Evolutionary conservation across 2,888 invertebrate species (phyloP).

Genomic region (Drosophila fungiperda): DNA sequence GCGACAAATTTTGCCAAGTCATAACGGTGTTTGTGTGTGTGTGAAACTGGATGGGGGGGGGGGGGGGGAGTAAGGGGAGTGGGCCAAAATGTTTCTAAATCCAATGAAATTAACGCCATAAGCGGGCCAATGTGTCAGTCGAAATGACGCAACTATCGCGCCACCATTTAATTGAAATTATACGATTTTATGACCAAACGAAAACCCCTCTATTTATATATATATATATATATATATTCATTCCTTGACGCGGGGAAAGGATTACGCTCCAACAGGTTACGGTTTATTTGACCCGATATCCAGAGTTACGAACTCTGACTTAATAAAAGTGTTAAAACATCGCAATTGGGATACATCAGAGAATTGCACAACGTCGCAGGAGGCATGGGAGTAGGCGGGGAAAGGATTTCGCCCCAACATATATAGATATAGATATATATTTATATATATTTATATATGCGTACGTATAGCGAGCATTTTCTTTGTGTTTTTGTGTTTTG

Average conservation of each 20-base stretch:
- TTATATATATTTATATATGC: background rate
- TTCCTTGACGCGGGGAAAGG: too few relatives aligned
- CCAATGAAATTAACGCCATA: slow-evolving; percentile 22
- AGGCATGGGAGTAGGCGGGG: too few relatives aligned
- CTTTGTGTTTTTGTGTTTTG: slow-evolving; percentile 29
- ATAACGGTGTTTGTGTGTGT: slow-evolving; percentile 11
- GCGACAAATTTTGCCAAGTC: slow-evolving; percentile 60
- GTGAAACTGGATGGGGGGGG: background rate
- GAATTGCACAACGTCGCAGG: too few relatives aligned
- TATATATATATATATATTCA: background rate
- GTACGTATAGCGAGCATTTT: slow-evolving; percentile 26
- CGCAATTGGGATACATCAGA: too few relatives aligned
- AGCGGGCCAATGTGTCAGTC: slow-evolving; percentile 49
- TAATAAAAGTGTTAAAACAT: too few relatives aligned
- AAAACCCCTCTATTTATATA: slow-evolving; percentile 1
- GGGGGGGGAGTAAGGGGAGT: background rate
- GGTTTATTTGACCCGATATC: too few relatives aligned
- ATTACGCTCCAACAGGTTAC: too few relatives aligned
- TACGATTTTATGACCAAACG: slow-evolving; percentile 12
- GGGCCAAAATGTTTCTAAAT: background rate
- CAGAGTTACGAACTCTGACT: too few relatives aligned
- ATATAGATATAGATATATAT: background rate
- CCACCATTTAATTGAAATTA: slow-evolving; percentile 42
- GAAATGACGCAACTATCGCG: slow-evolving; percentile 47
- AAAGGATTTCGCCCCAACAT: too few relatives aligned